Evolutionary conservation across 2,888 invertebrate genomes (phyloP), one percentile per base, ranked within the genome.

Genomic region (Ophioninae sp.): DNA sequence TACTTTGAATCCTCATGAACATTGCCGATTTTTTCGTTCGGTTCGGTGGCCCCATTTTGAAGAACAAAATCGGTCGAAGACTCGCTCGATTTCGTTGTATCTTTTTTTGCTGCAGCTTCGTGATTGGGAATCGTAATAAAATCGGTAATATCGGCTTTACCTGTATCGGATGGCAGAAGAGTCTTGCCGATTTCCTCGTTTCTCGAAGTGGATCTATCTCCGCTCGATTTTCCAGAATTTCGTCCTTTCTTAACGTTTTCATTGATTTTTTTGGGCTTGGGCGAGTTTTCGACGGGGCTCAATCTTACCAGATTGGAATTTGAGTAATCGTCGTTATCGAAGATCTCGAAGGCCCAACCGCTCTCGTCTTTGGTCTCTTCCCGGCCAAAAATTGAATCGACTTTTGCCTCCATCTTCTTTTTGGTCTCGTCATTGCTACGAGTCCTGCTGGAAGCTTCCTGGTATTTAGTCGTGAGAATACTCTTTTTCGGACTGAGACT

Each of bases 401-500:
- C 59, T 21, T 70, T 75, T 1, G 62, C 67, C 20, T 81, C 79
- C 20, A 83, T 61, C 0, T 56, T 78, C 64, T 70, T 70, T 41
- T 76, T 8, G n/a, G 56, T 17, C 6, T 79, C 72, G 23, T 62
- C n/a, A 67, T 7, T 69, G 23, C 0, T 57, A 6, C 30, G n/a
- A 13, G 17, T 39, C 21, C 41, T 65, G n/a, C 57, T 44, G 75
- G 41, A 10, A 41, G 41, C 74, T n/a, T 65, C 56, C 20, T 37
- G 30, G 8, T 2, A 80, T 0, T 83, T 88, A 37, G 88, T 90
- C 0, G 88, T 82, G 1, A 93, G 86, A 13, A 92, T 92, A 76
- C 92, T 88, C 41, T 93, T 93, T 62, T 91, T 92, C 0, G 92
- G 92, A 62, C 92, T 92, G 7, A 92, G 85, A 62, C 86, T 89